These are phyloP conservation scores for Beroe forskalii DNA, from an alignment of 37 sponge, comb jelly and placozoan genomes.

Conservation along the genomic window DNA sequence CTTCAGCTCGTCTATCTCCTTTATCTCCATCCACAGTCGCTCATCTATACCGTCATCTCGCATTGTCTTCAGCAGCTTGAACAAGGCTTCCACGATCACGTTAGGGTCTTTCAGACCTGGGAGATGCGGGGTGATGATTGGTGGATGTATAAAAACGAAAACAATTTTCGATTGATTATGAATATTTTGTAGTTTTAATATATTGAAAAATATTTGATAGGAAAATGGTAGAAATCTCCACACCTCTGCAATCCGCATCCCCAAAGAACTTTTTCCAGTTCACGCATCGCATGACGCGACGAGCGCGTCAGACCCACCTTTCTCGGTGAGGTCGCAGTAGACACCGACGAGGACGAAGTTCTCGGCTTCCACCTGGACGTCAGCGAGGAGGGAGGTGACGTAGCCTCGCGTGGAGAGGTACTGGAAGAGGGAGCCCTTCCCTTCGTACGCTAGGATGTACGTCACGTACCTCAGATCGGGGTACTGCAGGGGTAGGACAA, in stretches of 20 bases:
- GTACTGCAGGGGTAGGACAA: neutral
- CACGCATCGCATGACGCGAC: too few relatives aligned
- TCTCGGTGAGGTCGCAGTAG: neutral
- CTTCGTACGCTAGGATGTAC: conserved; percentile 16
- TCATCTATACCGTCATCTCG: neutral
- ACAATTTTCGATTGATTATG: neutral
- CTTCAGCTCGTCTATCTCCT: conserved; percentile 11
- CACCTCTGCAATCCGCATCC: too few relatives aligned
- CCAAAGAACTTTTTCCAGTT: too few relatives aligned
- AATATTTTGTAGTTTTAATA: neutral
- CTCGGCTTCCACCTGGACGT: neutral
- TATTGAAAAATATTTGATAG: neutral
- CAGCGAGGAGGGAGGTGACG: neutral
- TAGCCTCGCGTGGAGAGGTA: conserved; percentile 50
- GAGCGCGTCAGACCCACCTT: too few relatives aligned
- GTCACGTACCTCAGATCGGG: conserved; percentile 22
- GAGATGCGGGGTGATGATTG: too few relatives aligned
- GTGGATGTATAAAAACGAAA: neutral
- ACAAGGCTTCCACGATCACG: conserved; percentile 10
- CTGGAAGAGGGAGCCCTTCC: conserved; percentile 49
- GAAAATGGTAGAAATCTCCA: neutral
- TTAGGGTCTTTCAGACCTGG: conserved; percentile 10
- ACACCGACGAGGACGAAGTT: conserved; percentile 34
- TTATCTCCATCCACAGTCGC: neutral
- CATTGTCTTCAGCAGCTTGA: neutral